Evolutionary conservation across 2,113 vertebrate genomes (phyloP).

Genomic region (Trachemys scripta): DNA sequence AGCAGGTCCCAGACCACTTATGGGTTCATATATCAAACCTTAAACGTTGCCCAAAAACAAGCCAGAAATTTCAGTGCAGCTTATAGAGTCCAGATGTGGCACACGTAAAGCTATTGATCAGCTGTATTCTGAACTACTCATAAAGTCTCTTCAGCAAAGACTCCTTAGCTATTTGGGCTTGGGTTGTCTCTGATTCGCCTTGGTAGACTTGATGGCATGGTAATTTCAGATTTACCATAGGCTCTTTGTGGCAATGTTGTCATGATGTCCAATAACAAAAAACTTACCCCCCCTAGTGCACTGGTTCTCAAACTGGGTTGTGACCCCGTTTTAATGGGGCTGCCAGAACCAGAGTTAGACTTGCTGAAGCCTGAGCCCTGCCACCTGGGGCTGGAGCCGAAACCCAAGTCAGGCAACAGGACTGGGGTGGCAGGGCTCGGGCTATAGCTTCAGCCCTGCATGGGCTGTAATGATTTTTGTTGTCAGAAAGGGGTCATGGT

Average conservation of each 20-base stretch:
- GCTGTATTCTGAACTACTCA: fast-evolving
- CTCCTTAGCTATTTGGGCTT: fast-evolving
- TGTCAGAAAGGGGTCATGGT: too few species aligned
- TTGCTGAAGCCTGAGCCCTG: too few species aligned
- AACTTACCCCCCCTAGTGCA: background rate
- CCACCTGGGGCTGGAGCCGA: too few species aligned
- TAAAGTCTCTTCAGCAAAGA: background rate
- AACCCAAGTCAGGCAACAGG: too few species aligned
- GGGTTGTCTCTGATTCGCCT: fast-evolving
- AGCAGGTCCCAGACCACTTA: background rate
- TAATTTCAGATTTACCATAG: background rate
- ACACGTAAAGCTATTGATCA: background rate
- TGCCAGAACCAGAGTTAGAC: too few species aligned
- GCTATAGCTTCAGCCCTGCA: too few species aligned
- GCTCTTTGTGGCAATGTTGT: background rate
- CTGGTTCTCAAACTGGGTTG: too few species aligned
- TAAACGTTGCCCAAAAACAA: background rate
- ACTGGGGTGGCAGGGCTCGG: too few species aligned
- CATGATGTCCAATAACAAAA: background rate
- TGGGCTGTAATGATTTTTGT: too few species aligned
- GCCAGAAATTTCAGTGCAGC: background rate
- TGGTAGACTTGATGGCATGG: background rate
- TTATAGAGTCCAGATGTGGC: background rate
- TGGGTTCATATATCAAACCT: background rate
- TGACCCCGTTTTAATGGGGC: too few species aligned